A percentile compares a stretch with the other conserved stretches of the same genome.
Evolutionary conservation across 2,797 vertebrate species (phyloP).

Genomic region (Neomorphus geoffroyi): DNA sequence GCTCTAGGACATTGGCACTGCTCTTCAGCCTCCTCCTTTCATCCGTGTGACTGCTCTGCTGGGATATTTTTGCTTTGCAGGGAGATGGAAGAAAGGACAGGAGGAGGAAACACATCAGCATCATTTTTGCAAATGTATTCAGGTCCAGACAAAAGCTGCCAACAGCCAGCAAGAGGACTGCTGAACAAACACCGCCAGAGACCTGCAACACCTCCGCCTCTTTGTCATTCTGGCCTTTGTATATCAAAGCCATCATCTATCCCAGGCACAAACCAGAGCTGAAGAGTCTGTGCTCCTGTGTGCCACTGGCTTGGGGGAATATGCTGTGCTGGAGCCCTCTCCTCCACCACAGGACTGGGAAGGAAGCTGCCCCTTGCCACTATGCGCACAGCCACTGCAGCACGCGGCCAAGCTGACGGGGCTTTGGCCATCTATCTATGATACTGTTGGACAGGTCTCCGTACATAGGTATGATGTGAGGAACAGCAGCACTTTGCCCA

Average conservation of each 20-base stretch:
- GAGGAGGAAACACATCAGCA: slow-evolving; percentile 7
- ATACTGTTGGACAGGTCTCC: neutral
- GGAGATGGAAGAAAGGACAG: slow-evolving; percentile 25
- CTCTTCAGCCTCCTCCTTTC: neutral
- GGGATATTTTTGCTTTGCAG: neutral
- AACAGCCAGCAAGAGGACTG: slow-evolving; percentile 21
- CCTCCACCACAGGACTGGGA: neutral
- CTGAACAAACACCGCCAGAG: neutral
- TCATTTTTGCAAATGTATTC: slow-evolving; percentile 36
- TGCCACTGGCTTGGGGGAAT: neutral
- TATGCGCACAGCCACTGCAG: neutral
- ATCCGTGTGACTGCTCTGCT: neutral
- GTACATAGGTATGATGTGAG: neutral
- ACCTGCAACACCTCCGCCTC: neutral
- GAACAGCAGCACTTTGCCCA: neutral
- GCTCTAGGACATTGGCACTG: neutral
- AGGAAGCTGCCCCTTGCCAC: neutral
- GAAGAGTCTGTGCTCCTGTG: neutral
- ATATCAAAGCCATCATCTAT: neutral
- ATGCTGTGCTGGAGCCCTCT: neutral
- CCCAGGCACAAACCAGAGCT: slow-evolving; percentile 23
- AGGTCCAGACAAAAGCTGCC: slow-evolving; percentile 36
- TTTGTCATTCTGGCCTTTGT: neutral
- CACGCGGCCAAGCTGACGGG: fast-evolving
- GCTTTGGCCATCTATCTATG: neutral